Evolutionary conservation across 2,888 invertebrate genomes (phyloP), one percentile per base, ranked within the genome.

Genomic region (Leptarthrus brevirostris): DNA sequence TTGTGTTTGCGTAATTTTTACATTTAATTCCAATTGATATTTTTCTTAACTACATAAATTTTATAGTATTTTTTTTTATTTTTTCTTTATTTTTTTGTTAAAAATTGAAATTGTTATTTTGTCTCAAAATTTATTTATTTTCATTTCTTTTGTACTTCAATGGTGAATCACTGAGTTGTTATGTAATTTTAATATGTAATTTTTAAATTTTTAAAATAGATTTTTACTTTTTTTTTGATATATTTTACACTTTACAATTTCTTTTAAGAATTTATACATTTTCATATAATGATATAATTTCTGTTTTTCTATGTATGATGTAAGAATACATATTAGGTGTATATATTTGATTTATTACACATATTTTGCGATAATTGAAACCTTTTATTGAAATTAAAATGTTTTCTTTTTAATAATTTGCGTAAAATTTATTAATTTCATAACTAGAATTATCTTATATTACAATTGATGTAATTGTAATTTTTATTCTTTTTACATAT

Each of bases 131-230:
- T 16, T 22, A 18, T 40, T n/a, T 52, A 8, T 58, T 58, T 44
- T 71, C 18, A 44, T 61, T 72, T 73, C 77, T 76, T 85, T 85
- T 85, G 84, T 85, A 85, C 85, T 85, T 83, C 81, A 82, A 83
- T 83, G 85, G 85, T 85, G 84, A 82, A 84, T 85, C 85, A 85
- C 85, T 85, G 85, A 84, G 83, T 82, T 75, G 54, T 72, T 74
- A 66, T 54, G 49, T 52, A 64, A 64, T 66, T 24, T 69, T 73
- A 54, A 72, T 53, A 72, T 52, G 47, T 66, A 72, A 53, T 72
- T 75, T 54, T 64, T 66, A 61, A 74, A 44, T 64, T 61, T 73
- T 76, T 77, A 22, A 74, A 66, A 66, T 72, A 64, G 30, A n/a
- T 53, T 72, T 72, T 56, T 26, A 10, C 34, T 53, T 69, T 36